These are phyloP conservation scores for Vulpes lagopus DNA, from an alignment of 2,113 vertebrate genomes.

Conservation along the genomic window DNA sequence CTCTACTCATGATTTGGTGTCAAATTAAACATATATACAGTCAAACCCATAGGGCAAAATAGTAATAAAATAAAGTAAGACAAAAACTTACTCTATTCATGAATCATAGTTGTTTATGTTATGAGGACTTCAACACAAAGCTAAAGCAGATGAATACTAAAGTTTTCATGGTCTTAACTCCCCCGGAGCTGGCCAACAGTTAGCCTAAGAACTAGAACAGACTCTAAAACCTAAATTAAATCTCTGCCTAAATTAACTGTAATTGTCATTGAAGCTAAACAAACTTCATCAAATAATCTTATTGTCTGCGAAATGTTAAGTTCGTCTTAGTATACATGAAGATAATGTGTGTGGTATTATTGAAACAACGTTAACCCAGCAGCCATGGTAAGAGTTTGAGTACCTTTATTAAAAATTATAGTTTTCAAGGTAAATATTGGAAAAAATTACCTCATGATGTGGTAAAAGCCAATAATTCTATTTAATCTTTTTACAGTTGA, in stretches of 20 bases:
- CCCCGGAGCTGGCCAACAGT: neutral
- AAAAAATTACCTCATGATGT: slow-evolving; percentile 39
- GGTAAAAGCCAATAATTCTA: neutral
- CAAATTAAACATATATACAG: neutral
- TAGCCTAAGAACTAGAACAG: neutral
- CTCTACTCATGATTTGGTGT: neutral
- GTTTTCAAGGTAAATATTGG: slow-evolving; percentile 16
- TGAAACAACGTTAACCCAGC: neutral
- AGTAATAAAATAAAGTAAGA: neutral
- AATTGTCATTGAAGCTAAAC: neutral
- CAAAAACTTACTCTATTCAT: neutral
- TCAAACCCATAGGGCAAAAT: neutral
- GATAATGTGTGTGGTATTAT: neutral
- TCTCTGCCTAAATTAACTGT: neutral
- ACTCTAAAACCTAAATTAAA: neutral
- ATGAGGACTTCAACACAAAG: neutral
- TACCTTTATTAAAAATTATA: slow-evolving; percentile 60
- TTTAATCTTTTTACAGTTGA: neutral
- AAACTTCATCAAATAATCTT: neutral
- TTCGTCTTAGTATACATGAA: neutral
- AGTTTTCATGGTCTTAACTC: neutral
- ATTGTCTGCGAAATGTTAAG: neutral
- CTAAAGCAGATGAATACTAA: neutral
- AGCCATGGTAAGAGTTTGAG: neutral
- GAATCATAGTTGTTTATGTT: neutral